These are phyloP conservation scores for Sylvilagus bachmani DNA, from an alignment of 2,113 vertebrate genomes.

Conservation along the genomic window DNA sequence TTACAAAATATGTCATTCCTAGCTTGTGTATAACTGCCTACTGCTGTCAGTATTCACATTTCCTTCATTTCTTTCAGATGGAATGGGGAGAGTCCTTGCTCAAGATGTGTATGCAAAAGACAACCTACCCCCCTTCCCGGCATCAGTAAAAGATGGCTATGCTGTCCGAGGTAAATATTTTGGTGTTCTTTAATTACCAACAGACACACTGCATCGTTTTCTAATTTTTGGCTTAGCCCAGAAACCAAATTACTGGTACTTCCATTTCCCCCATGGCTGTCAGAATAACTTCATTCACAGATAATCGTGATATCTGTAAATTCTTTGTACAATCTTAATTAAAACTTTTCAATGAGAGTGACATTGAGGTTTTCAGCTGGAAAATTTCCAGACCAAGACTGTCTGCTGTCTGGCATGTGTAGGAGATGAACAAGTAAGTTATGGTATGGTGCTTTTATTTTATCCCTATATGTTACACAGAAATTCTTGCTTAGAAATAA, in stretches of 20 bases:
- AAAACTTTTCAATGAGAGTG: conserved; percentile 40
- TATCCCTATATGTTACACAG: background rate
- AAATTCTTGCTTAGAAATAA: conserved; percentile 13
- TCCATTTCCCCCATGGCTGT: background rate
- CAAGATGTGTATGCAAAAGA: conserved; percentile 99
- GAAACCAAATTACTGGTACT: background rate
- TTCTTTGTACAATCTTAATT: conserved; percentile 16
- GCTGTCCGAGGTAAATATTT: conserved; percentile 96
- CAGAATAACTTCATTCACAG: conserved; percentile 48
- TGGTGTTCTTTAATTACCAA: conserved; percentile 37
- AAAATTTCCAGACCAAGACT: conserved; percentile 49
- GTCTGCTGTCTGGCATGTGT: background rate
- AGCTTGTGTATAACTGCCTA: conserved; percentile 2
- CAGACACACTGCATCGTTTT: background rate
- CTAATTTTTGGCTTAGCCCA: conserved; percentile 44
- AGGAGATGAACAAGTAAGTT: background rate
- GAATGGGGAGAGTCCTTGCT: conserved; percentile 99
- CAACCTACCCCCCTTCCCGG: conserved; percentile 99
- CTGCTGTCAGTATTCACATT: background rate
- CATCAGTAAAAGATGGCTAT: conserved; percentile 99
- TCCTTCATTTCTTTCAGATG: conserved; percentile 89
- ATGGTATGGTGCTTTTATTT: background rate
- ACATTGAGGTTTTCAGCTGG: background rate
- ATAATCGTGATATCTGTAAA: background rate
- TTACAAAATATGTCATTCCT: background rate